A percentile compares a stretch with the other conserved stretches of the same genome.
These are phyloP conservation scores for Tamias sibiricus DNA, from an alignment of 2,113 vertebrate species.

Conservation along the genomic window DNA sequence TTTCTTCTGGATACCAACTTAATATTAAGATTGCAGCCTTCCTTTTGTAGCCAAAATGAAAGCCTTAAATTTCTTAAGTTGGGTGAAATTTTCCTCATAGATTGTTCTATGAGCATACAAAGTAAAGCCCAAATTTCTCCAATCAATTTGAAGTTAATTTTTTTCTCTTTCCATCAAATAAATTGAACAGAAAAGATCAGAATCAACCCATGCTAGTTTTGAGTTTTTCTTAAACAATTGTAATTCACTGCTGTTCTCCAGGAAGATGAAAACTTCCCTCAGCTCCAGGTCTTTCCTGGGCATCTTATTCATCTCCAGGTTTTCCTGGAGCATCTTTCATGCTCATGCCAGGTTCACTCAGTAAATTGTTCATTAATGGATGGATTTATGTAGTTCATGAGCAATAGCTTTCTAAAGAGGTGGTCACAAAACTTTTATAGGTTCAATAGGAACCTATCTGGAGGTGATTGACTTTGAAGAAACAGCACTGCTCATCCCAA, in stretches of 20 bases:
- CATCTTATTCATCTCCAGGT: neutral
- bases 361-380: neutral
- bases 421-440: neutral
- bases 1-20: slow-evolving; percentile 20
- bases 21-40: neutral
- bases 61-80: neutral
- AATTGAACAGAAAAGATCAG: neutral
- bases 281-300: neutral
- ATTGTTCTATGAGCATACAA: neutral
- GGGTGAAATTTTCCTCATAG: neutral
- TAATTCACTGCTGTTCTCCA: neutral
- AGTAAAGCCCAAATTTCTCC: slow-evolving; percentile 5
- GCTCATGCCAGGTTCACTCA: neutral
- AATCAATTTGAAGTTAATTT: neutral
- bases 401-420: slow-evolving; percentile 2
- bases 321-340: neutral
- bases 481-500: neutral
- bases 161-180: neutral
- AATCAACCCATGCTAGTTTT: neutral
- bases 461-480: neutral
- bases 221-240: neutral
- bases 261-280: neutral
- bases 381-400: neutral
- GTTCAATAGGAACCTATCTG: neutral
- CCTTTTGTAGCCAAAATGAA: neutral